A percentile compares a stretch with the other conserved stretches of the same genome.
phyloP scores from a whole-genome alignment of 30 jellyfish, hydroid and myxozoan species.

The Aurelia aurita region DNA sequence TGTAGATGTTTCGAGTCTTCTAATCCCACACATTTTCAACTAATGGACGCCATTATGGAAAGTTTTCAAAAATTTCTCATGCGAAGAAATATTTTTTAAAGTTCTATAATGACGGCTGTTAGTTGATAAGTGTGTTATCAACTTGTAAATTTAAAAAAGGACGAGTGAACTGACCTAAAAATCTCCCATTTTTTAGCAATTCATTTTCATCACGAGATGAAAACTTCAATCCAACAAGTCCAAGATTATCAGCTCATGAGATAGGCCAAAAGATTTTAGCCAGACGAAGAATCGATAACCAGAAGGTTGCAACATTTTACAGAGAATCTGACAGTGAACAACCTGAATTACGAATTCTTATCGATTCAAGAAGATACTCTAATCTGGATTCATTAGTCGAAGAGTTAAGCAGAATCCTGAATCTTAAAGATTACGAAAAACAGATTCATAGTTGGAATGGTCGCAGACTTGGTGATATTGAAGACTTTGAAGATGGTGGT shows the following conservation, averaged over 20 bases:
- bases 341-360: slow-evolving; percentile 73
- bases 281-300: slow-evolving; percentile 28
- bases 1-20: too few relatives aligned
- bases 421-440: slow-evolving; percentile 61
- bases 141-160: too few relatives aligned
- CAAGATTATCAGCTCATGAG: neutral
- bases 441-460: slow-evolving; percentile 54
- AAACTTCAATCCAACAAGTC: neutral
- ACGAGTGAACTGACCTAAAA: too few relatives aligned
- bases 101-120: too few relatives aligned
- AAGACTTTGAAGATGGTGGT: slow-evolving; percentile 85
- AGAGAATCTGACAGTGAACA: slow-evolving; percentile 69
- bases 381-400: slow-evolving; percentile 50
- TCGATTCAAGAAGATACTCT: slow-evolving; percentile 55
- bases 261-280: slow-evolving; percentile 5
- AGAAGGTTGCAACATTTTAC: slow-evolving; percentile 76
- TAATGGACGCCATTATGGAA: too few relatives aligned
- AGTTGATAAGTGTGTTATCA: too few relatives aligned
- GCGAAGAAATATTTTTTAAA: too few relatives aligned
- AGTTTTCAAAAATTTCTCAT: too few relatives aligned
- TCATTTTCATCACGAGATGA: neutral
- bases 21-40: too few relatives aligned
- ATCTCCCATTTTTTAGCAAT: neutral
- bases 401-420: slow-evolving; percentile 57
- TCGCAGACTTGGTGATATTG: slow-evolving; percentile 18